Evolutionary conservation across 1,140 invertebrate genomes (phyloP).

Genomic region (Delia radicum): DNA sequence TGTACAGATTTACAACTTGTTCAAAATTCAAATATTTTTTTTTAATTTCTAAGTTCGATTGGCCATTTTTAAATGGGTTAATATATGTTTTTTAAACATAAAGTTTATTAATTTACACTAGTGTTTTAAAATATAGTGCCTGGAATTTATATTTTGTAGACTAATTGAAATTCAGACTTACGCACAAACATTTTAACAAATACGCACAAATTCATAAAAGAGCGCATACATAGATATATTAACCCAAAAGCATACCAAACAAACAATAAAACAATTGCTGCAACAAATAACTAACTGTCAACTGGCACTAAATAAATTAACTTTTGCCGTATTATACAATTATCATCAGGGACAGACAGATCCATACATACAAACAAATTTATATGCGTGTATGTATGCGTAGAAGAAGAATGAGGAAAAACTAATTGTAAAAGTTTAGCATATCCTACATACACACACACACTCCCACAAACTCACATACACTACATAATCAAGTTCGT

Average conservation of each 20-base stretch:
- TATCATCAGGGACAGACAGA: not conserved
- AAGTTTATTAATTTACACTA: conserved; percentile 16
- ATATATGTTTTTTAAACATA: too few relatives aligned
- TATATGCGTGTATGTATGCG: not conserved
- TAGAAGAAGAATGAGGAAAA: not conserved
- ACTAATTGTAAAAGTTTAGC: conserved; percentile 8
- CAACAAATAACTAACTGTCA: conserved; percentile 14
- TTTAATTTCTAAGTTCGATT: too few relatives aligned
- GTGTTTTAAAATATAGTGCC: not conserved
- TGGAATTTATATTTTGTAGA: conserved; percentile 9
- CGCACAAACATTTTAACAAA: not conserved
- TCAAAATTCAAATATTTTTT: too few relatives aligned
- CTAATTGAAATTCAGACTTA: conserved; percentile 5
- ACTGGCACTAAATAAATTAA: conserved; percentile 22
- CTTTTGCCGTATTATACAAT: conserved; percentile 17
- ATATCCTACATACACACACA: not conserved
- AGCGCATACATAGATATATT: not conserved
- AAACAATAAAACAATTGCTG: conserved; percentile 17
- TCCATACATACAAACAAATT: not conserved
- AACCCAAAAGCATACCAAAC: not conserved
- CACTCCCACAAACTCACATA: not conserved
- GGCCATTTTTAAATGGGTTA: too few relatives aligned
- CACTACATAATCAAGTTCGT: too few relatives aligned
- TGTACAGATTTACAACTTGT: too few relatives aligned
- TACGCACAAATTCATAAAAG: not conserved